Base-by-base conservation (phyloP, 2,797 vertebrate species). In the Antennarius maculatus region DNA sequence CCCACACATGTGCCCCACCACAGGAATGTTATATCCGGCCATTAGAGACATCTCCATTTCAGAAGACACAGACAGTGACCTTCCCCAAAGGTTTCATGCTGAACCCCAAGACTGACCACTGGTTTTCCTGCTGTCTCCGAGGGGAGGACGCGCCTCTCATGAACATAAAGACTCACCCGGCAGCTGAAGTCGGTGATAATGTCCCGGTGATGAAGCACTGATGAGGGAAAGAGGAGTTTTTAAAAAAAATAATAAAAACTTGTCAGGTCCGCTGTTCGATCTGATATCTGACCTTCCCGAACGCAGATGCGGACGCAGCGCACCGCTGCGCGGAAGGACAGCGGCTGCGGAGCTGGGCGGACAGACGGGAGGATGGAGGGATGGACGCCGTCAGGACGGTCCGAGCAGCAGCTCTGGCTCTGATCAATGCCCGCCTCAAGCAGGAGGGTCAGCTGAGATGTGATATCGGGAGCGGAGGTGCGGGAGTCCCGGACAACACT, bases 101-200 rank as follows among this genome's bases (percentile, higher is more conserved):
- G 23, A 2, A 23, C 23, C 23, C 23, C 23, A 23, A 23, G 23
- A 23, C 23, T 1, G 23, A 23, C 42, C 42, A 5, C 42, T 8
- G 49, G 34, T n/a, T 60, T 60, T n/a, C 23, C 23, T 23, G 23
- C 23, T 23, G 23, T 23, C 23, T 23, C 23, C 23, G 23, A 23
- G 23, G 23, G 27, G 28, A 1, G 34, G 42, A 71, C 52, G 37
- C 65, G 15, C 18, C 68, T 74, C 16, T 4, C 28, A 1, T 52
- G 58, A 41, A 61, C 69, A 76, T 55, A 28, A 13, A 28, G n/a
- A 88, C 89, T 89, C 77, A 89, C 87, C 89, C 43, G 31, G 9
- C 60, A 16, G 56, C 58, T 59, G 43, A 54, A 53, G 6, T 69
- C 60, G 42, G 69, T 1, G 4, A 29, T 0, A 15, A 45, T 49